Conservation (phyloP, 2,113 vertebrate species). For the Dicrurus megarhynchus region DNA sequence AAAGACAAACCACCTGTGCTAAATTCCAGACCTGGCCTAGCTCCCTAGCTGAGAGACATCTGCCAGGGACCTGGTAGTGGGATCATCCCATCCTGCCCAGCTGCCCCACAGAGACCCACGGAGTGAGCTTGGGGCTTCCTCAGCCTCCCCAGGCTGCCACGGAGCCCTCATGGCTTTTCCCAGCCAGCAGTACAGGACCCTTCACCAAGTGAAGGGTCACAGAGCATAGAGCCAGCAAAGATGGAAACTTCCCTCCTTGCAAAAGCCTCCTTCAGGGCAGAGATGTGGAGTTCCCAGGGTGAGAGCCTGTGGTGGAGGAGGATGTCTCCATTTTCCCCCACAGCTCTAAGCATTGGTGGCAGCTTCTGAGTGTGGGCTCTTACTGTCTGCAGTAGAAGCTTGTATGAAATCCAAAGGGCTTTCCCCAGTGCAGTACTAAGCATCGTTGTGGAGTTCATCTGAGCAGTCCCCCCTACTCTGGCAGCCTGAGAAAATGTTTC, state of each 20-base stretch:
- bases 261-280: background rate
- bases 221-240: background rate
- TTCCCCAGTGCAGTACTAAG: background rate
- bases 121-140: accelerated
- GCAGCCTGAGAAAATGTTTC: background rate
- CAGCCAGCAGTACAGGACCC: background rate
- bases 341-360: background rate
- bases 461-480: background rate
- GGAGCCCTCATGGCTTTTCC: background rate
- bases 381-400: background rate
- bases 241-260: background rate
- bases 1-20: background rate
- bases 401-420: background rate
- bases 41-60: background rate
- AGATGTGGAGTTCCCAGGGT: background rate
- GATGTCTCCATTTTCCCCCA: accelerated
- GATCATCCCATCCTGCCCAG: background rate
- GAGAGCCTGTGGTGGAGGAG: accelerated
- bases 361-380: background rate
- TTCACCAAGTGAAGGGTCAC: background rate
- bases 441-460: accelerated
- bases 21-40: background rate
- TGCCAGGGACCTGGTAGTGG: background rate
- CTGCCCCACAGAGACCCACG: background rate
- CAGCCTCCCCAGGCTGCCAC: accelerated